Evolutionary conservation across 2,113 vertebrate species (phyloP), one percentile per base, ranked within the genome.

Genomic region (Rhinogobius similis): DNA sequence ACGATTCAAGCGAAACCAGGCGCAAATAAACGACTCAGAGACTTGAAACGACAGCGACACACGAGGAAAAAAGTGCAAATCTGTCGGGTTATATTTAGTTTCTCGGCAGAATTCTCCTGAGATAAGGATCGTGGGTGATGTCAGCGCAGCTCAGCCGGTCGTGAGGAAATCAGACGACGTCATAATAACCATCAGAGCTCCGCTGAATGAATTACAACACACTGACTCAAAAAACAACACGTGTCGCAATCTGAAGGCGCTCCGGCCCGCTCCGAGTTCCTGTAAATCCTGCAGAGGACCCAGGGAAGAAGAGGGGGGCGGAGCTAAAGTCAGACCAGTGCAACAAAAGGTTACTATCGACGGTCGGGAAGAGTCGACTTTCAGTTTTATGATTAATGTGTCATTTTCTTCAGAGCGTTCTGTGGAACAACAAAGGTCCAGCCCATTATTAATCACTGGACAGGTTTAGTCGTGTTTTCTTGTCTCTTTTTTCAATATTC

Each of bases 151-250:
- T 48, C 4, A 20, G 21, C 20, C 18, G 55, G 12, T 58, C 29
- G 55, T 18, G 24, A 26, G 26, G 16, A 18, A 1, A 7, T 18
- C 5, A 29, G 38, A 50, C 65, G 71, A 61, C 29, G 52, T 59
- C 48, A 43, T 76, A 67, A 70, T 76, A 39, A 81, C 32, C 77
- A 61, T 73, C 21, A 75, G 6, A 76, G 18, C 13, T 79, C 68
- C 67, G 69, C 14, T 26, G 58, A 78, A 73, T 58, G 20, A 56
- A 44, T 73, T 43, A 72, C 12, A 62, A 21, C 58, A 18, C 2
- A 10, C 10, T 62, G 29, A 36, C 16, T 36, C n/a, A 11, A 21
- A 10, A 62, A 20, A 32, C n/a, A 20, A 21, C 29, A 32, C n/a
- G 32, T 36, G 59, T 38, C 11, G 59, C 29, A 38, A n/a, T 20